Conservation (phyloP, 2,888 invertebrate species). For the Euspilapteryx auroguttella region DNA sequence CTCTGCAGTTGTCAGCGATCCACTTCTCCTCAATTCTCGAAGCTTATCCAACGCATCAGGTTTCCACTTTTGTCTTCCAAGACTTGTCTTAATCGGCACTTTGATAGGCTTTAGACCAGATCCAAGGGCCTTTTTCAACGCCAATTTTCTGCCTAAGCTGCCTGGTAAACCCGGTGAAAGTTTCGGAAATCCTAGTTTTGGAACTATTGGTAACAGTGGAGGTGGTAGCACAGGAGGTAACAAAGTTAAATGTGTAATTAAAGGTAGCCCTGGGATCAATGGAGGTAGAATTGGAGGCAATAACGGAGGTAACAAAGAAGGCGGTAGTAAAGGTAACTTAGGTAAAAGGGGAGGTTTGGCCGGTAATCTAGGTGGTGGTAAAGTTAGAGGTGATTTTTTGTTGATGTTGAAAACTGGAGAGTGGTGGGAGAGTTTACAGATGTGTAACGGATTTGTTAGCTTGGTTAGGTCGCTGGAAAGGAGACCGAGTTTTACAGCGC, state of each 20-base stretch:
- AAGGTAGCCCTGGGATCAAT: slow-evolving; percentile 8
- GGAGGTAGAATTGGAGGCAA: slow-evolving; percentile 6
- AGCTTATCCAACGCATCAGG: slow-evolving; percentile 14
- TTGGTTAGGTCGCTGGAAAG: slow-evolving; percentile 22
- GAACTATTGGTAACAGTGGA: slow-evolving; percentile 7
- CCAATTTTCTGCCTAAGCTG: slow-evolving; percentile 9
- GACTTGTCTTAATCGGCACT: slow-evolving; percentile 7
- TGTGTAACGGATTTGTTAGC: slow-evolving; percentile 15
- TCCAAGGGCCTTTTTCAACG: slow-evolving; percentile 15
- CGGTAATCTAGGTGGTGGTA: slow-evolving; percentile 4
- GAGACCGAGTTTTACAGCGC: slow-evolving; percentile 17
- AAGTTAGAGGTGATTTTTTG: slow-evolving; percentile 10
- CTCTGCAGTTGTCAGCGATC: slow-evolving; percentile 21
- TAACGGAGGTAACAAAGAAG: slow-evolving; percentile 10
- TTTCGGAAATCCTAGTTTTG: not conserved
- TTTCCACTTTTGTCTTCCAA: not conserved
- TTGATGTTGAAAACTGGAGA: slow-evolving; percentile 24
- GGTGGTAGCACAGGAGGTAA: slow-evolving; percentile 11
- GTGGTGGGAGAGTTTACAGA: slow-evolving; percentile 18
- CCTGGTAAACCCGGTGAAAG: slow-evolving; percentile 10
- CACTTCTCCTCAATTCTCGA: slow-evolving; percentile 18
- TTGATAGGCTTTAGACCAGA: slow-evolving; percentile 14
- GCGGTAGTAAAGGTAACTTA: slow-evolving; percentile 8
- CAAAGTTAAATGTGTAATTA: too few species aligned
- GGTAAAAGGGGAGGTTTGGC: slow-evolving; percentile 11